A percentile compares a stretch with the other conserved stretches of the same genome.
Conservation (phyloP, 2,888 invertebrate genomes). For the Sicus ferrugineus region DNA sequence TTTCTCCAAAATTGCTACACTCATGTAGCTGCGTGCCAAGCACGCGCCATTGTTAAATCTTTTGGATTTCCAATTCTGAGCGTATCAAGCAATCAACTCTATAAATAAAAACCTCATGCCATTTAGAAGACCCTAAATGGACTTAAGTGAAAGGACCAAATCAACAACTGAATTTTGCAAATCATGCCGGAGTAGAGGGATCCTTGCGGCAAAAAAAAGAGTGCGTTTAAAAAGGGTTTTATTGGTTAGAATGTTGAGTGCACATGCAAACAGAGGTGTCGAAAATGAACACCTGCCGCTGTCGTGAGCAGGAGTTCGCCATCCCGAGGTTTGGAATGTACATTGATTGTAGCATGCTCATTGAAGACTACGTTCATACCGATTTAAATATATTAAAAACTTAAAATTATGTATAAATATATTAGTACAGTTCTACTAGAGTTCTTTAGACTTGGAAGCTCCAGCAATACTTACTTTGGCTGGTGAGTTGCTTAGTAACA, state of each 20-base stretch:
- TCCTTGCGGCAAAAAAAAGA: slow-evolving; percentile 10
- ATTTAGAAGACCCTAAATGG: neutral
- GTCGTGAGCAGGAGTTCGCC: too few species aligned
- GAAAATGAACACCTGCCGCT: slow-evolving; percentile 7
- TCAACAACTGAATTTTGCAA: slow-evolving; percentile 16
- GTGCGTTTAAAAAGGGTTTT: slow-evolving; percentile 20
- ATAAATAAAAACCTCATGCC: slow-evolving; percentile 22
- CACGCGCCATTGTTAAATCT: slow-evolving; percentile 30
- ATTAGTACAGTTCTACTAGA: neutral
- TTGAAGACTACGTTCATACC: too few species aligned
- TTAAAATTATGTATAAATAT: too few species aligned
- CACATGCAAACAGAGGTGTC: neutral
- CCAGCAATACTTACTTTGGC: slow-evolving; percentile 50
- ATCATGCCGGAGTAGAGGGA: slow-evolving; percentile 1
- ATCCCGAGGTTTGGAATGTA: neutral
- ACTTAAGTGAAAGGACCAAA: neutral
- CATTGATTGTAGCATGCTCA: neutral
- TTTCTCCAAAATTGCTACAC: too few species aligned
- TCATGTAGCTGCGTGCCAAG: slow-evolving; percentile 23
- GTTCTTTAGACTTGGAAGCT: slow-evolving; percentile 14
- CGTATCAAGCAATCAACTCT: slow-evolving; percentile 21
- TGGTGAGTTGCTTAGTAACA: slow-evolving; percentile 61
- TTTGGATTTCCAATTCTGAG: slow-evolving; percentile 21
- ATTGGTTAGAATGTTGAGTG: neutral
- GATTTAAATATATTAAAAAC: too few species aligned